A percentile compares a stretch with the other conserved stretches of the same genome.
These are phyloP conservation scores for Coptodon bakossiorum DNA, from an alignment of 2,113 vertebrate genomes.

Conservation along the genomic window DNA sequence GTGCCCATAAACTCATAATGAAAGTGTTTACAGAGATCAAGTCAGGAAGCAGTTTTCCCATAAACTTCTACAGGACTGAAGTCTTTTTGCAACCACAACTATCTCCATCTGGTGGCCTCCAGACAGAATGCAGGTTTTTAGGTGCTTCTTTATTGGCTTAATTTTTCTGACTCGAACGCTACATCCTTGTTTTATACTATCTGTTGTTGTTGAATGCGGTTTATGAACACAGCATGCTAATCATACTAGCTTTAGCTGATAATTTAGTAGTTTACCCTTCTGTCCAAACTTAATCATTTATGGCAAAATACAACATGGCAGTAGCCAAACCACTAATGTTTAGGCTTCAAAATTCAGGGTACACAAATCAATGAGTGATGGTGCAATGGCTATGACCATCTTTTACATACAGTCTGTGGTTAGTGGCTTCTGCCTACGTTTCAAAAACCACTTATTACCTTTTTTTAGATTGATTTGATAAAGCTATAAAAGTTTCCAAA, in stretches of 20 bases:
- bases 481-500: not conserved
- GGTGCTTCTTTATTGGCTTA: not conserved
- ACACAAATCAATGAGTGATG: not conserved
- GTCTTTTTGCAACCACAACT: not conserved
- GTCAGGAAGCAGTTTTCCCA: not conserved
- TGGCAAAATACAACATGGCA: not conserved
- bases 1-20: not conserved
- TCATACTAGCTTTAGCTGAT: not conserved
- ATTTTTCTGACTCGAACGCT: not conserved
- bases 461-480: not conserved
- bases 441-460: not conserved
- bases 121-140: not conserved
- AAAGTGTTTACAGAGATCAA: not conserved
- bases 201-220: not conserved
- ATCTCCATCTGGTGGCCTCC: not conserved
- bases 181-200: not conserved
- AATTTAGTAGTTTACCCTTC: not conserved
- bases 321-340: not conserved
- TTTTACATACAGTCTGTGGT: not conserved
- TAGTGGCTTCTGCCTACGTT: not conserved
- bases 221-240: not conserved
- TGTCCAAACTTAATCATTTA: not conserved
- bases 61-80: not conserved
- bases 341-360: not conserved
- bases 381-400: not conserved